Conservation (phyloP, 2,113 vertebrate species). For the Cyphomyrus plagiostoma region DNA sequence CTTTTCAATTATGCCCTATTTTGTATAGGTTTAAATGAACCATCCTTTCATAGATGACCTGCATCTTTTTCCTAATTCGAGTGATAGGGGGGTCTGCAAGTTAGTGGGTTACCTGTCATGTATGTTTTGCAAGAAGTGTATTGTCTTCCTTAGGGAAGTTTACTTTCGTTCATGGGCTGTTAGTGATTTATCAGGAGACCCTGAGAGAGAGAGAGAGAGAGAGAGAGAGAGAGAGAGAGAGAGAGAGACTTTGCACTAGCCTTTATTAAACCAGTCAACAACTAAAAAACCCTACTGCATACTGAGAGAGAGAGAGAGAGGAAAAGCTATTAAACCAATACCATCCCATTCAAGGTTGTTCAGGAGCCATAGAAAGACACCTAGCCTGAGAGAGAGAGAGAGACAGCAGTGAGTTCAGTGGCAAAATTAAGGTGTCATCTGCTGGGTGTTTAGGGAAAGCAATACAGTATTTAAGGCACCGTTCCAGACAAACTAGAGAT, state of each 20-base stretch:
- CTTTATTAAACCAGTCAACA: no score
- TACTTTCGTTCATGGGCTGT: conserved; percentile 36
- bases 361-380: not conserved
- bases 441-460: not conserved
- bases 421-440: conserved; percentile 14
- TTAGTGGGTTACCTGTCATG: conserved; percentile 25
- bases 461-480: not conserved
- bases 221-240: not conserved
- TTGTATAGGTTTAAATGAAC: not conserved
- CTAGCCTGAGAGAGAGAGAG: conserved; percentile 1
- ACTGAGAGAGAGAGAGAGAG: not conserved
- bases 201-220: conserved; percentile 24
- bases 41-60: not conserved
- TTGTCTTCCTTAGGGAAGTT: conserved; percentile 30
- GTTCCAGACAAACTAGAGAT: not conserved
- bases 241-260: no score
- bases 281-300: no score
- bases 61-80: not conserved
- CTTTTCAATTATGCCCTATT: not conserved
- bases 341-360: conserved; percentile 38
- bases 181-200: conserved; percentile 43
- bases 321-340: conserved; percentile 24
- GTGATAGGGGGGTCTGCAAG: conserved; percentile 12
- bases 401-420: conserved; percentile 13
- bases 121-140: conserved; percentile 17